Percentiles rank a stretch among this genome's conserved stretches.
These are phyloP conservation scores for Clivina fossor DNA, from an alignment of 2,888 invertebrate genomes.

Conservation along the genomic window DNA sequence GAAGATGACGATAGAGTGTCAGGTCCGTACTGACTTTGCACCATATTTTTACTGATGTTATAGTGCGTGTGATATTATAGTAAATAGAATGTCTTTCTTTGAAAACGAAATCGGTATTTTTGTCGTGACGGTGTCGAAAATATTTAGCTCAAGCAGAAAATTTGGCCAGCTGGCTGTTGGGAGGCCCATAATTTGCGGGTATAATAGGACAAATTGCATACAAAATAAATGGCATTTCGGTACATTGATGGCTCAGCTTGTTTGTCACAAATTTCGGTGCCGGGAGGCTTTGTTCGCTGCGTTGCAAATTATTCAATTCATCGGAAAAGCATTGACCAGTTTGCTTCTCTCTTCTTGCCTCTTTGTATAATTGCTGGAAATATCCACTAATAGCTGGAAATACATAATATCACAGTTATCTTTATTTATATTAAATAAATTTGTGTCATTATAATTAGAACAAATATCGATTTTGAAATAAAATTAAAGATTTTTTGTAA, in stretches of 20 bases:
- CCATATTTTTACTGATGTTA: neutral
- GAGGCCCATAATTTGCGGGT: constrained; percentile 46
- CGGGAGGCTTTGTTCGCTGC: constrained; percentile 12
- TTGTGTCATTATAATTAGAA: no score
- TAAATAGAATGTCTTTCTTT: no score
- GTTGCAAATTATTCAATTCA: constrained; percentile 42
- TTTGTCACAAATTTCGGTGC: constrained; percentile 36
- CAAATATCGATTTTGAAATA: no score
- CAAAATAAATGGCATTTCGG: constrained; percentile 46
- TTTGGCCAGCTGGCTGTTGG: constrained; percentile 45
- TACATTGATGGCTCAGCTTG: constrained; percentile 15
- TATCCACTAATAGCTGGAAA: no score
- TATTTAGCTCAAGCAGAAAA: constrained; percentile 43
- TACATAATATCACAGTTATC: no score
- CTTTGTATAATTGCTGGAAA: no score
- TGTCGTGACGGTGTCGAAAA: constrained; percentile 32
- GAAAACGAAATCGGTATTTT: no score
- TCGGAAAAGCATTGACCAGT: constrained; percentile 35
- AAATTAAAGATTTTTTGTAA: no score
- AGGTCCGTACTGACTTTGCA: neutral
- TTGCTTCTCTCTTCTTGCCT: no score
- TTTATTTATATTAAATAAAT: no score
- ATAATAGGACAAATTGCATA: constrained; percentile 50
- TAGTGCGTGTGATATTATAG: no score
- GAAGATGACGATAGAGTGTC: constrained; percentile 16